Conservation (phyloP, 1,140 invertebrate genomes). For the Ips nitidus region DNA sequence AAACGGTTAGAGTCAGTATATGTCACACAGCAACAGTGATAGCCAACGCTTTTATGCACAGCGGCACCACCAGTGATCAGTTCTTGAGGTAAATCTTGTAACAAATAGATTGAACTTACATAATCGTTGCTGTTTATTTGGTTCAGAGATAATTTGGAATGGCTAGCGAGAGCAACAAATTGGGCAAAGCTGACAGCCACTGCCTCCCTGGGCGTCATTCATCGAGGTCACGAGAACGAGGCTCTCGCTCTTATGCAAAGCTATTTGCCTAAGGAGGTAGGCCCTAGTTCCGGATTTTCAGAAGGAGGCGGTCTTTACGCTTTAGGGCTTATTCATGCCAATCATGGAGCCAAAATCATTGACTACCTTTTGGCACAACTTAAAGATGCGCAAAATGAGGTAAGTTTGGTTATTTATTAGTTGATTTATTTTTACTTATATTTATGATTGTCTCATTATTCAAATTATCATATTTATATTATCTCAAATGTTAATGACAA, state of each 20-base stretch:
- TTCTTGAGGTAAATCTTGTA: constrained; percentile 68
- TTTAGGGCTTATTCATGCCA: constrained; percentile 96
- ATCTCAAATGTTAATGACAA: background rate
- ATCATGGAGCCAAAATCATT: constrained; percentile 96
- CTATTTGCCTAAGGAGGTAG: constrained; percentile 95
- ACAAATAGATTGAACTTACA: background rate
- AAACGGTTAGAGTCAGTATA: constrained; percentile 94
- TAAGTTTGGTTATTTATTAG: constrained; percentile 43
- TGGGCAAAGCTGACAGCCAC: constrained; percentile 99
- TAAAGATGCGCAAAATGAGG: constrained; percentile 92
- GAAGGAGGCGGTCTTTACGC: constrained; percentile 98
- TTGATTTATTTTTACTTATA: too few species aligned
- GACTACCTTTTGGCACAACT: constrained; percentile 94
- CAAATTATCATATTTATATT: too few species aligned
- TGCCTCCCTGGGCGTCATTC: constrained; percentile 97
- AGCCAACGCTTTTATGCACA: constrained; percentile 98
- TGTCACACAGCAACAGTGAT: constrained; percentile 99
- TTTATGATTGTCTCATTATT: too few species aligned
- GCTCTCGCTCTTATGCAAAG: constrained; percentile 95
- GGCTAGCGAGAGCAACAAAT: constrained; percentile 97
- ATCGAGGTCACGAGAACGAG: constrained; percentile 88
- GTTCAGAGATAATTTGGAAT: constrained; percentile 93
- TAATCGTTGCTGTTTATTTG: background rate
- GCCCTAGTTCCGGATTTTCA: constrained; percentile 92
- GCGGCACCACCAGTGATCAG: constrained; percentile 87